Evolutionary conservation across 2,113 vertebrate genomes (phyloP).

Genomic region (Petaurus breviceps): DNA sequence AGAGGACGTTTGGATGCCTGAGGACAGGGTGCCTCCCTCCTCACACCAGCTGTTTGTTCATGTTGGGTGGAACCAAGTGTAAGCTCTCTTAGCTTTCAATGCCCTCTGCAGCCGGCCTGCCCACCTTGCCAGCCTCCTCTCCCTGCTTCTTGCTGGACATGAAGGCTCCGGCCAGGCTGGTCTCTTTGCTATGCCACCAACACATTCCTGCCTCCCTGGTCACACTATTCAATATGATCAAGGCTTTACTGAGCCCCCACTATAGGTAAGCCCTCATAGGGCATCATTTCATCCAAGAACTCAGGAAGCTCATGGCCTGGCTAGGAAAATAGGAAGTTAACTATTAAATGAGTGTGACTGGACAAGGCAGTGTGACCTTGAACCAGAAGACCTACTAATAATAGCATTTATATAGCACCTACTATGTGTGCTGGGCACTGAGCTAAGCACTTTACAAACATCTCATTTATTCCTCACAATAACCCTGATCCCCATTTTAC

Average conservation of each 20-base stretch:
- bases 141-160: neutral
- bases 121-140: neutral
- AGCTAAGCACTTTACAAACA: too few species aligned
- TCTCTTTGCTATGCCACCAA: neutral
- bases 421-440: too few species aligned
- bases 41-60: neutral
- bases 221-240: neutral
- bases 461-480: too few species aligned
- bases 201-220: neutral
- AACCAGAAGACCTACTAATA: neutral
- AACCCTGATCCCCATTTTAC: too few species aligned
- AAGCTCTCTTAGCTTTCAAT: neutral
- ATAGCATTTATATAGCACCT: too few species aligned
- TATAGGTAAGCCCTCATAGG: too few species aligned
- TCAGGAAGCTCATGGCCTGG: neutral
- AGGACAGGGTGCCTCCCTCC: neutral
- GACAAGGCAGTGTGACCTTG: neutral
- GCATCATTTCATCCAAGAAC: neutral
- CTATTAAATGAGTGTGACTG: neutral
- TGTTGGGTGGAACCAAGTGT: neutral
- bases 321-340: neutral
- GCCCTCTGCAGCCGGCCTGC: too few species aligned
- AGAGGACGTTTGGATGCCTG: neutral
- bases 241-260: neutral
- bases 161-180: neutral